Evolutionary conservation across 2,888 invertebrate species (phyloP), one percentile per base, ranked within the genome.

Genomic region (Neelides folsomi): DNA sequence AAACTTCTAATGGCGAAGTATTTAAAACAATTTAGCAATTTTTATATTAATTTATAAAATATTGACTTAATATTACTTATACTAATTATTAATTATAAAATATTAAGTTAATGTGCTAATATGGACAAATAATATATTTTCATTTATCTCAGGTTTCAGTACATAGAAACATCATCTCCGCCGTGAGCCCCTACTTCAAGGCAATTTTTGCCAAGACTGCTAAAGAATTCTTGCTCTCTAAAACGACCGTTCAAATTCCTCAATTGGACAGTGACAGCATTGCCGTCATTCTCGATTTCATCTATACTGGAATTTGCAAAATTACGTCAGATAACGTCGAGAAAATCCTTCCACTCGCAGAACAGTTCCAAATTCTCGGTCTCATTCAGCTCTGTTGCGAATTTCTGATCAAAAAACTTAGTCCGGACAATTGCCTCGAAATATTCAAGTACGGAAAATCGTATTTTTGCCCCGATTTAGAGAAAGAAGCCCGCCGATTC

Each of bases 111-210:
- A n/a, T n/a, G n/a, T n/a, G n/a, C n/a, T n/a, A n/a, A n/a, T n/a
- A n/a, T n/a, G n/a, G n/a, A n/a, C n/a, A 27, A 27, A 27, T 27
- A 27, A 7, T 7, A 27, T 27, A 27, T 7, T 27, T 27, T 27
- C 7, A 5, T 27, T 27, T 27, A 27, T 27, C n/a, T n/a, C 7
- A 27, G 27, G 27, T 27, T 66, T 74, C 75, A 60, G 75, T 82
- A 45, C 83, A 84, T 66, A 74, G 83, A 54, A 79, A 79, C 13
- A 80, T 84, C 62, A 71, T 85, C 49, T 80, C 82, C 27, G 79
- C 81, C 34, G 79, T 78, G 43, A 83, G 83, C 71, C 80, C 82
- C 18, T 83, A 82, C 70, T 83, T 84, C 69, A 79, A 77, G 71
- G 80, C 79, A 1, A 74, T 81, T 59, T 82, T 83, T 69, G 79